Evolutionary conservation across 37 sponge, comb jelly and placozoan genomes (phyloP).

Genomic region (Mnemiopsis leidyi): DNA sequence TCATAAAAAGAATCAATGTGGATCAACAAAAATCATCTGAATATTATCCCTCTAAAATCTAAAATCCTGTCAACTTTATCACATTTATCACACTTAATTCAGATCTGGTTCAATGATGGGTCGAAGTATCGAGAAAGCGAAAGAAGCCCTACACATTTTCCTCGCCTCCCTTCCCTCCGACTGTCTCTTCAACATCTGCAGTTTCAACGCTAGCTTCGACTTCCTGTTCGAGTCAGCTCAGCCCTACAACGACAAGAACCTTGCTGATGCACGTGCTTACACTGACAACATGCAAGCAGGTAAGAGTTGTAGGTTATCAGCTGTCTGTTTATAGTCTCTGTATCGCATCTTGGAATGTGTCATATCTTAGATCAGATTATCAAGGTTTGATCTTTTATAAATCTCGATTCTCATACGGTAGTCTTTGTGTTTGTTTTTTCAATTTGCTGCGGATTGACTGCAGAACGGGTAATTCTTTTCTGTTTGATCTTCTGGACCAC

Average conservation of each 20-base stretch:
- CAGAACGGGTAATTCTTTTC: too few relatives aligned
- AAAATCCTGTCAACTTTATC: too few relatives aligned
- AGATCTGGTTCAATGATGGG: constrained; percentile 63
- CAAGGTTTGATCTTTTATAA: too few relatives aligned
- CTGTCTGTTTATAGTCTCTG: too few relatives aligned
- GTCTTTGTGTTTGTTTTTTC: too few relatives aligned
- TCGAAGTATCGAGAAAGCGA: constrained; percentile 61
- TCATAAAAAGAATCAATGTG: too few relatives aligned
- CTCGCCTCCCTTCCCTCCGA: constrained; percentile 56
- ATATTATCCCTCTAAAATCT: too few relatives aligned
- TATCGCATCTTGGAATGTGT: neutral
- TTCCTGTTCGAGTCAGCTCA: constrained; percentile 14
- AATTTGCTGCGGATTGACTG: too few relatives aligned
- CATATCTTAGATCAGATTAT: neutral
- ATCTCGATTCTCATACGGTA: too few relatives aligned
- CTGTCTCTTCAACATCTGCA: constrained; percentile 56
- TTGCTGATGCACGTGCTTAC: neutral
- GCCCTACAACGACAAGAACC: constrained; percentile 32
- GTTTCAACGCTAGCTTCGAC: constrained; percentile 50
- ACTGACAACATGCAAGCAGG: constrained; percentile 49
- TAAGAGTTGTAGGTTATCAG: too few relatives aligned
- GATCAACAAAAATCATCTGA: too few relatives aligned
- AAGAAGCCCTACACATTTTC: constrained; percentile 64
- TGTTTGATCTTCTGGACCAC: too few relatives aligned
- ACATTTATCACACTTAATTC: neutral